These are phyloP conservation scores for Plecturocebus donacophilus DNA, from an alignment of 2,113 vertebrate genomes.

Conservation along the genomic window DNA sequence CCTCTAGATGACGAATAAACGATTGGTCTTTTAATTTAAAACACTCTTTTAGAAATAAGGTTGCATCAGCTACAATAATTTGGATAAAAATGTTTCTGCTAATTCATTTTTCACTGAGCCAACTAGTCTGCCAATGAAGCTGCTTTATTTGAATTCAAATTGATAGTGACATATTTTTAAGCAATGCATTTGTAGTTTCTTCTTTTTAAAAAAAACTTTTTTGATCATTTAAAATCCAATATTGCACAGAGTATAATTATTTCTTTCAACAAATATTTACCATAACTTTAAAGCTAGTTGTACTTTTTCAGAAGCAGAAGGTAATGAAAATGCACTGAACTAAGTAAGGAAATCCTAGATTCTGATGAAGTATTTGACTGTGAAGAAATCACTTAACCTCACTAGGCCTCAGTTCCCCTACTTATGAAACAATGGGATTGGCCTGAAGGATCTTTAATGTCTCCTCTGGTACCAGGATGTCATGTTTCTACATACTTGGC, in stretches of 20 bases:
- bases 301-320: slow-evolving; percentile 37
- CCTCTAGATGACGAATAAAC: background rate
- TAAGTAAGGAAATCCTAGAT: background rate
- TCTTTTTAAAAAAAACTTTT: slow-evolving; percentile 12
- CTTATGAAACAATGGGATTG: background rate
- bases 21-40: slow-evolving; percentile 62
- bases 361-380: background rate
- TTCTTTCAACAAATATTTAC: slow-evolving; percentile 55
- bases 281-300: slow-evolving; percentile 25
- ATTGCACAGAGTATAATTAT: slow-evolving; percentile 43
- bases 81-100: slow-evolving; percentile 63
- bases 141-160: slow-evolving; percentile 61
- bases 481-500: background rate
- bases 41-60: slow-evolving; percentile 33
- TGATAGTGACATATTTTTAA: slow-evolving; percentile 62
- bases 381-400: background rate
- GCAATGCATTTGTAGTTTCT: slow-evolving; percentile 41
- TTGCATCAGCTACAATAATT: slow-evolving; percentile 56
- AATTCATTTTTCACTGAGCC: slow-evolving; percentile 67
- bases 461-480: background rate
- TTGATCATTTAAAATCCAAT: slow-evolving; percentile 49
- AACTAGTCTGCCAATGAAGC: slow-evolving; percentile 54
- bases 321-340: background rate
- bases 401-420: background rate
- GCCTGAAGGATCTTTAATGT: background rate